These are phyloP conservation scores for Rhombomys opimus DNA, from an alignment of 2,113 vertebrate species.

Conservation along the genomic window DNA sequence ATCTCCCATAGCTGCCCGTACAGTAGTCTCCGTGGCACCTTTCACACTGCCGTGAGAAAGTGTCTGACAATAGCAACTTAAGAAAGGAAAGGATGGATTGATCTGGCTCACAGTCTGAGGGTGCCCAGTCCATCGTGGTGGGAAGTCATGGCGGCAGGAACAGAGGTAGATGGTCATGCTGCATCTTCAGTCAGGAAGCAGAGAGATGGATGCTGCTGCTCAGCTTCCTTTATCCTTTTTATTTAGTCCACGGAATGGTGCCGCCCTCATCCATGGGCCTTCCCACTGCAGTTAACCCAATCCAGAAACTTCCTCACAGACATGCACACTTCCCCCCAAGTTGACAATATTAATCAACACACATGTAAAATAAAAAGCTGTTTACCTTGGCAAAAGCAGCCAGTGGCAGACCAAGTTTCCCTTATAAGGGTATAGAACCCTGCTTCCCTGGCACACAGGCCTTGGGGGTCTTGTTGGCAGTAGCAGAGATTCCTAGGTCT, in stretches of 20 bases:
- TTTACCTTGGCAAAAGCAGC: background rate
- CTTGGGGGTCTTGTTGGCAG: background rate
- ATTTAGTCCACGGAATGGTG: background rate
- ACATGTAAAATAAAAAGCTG: background rate
- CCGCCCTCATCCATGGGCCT: background rate
- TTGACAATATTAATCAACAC: background rate
- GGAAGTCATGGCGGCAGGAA: too few relatives aligned
- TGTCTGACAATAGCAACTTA: background rate
- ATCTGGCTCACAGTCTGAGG: background rate
- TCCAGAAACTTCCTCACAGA: background rate
- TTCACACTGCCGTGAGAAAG: background rate
- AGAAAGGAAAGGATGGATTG: background rate
- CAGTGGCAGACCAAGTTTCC: accelerated
- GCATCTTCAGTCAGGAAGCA: background rate
- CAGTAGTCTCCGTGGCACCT: background rate
- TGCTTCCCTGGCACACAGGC: accelerated
- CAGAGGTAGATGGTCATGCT: accelerated
- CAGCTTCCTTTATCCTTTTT: background rate
- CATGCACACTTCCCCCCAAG: too few relatives aligned
- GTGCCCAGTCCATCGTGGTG: background rate
- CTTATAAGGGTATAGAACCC: too few relatives aligned
- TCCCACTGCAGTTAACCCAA: background rate
- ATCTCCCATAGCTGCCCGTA: background rate
- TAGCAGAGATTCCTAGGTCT: accelerated
- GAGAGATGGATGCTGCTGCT: background rate